Percentiles rank a stretch among this genome's conserved stretches.
phyloP scores from a whole-genome alignment of 2,797 vertebrate genomes.

The Synaphobranchus kaupii region DNA sequence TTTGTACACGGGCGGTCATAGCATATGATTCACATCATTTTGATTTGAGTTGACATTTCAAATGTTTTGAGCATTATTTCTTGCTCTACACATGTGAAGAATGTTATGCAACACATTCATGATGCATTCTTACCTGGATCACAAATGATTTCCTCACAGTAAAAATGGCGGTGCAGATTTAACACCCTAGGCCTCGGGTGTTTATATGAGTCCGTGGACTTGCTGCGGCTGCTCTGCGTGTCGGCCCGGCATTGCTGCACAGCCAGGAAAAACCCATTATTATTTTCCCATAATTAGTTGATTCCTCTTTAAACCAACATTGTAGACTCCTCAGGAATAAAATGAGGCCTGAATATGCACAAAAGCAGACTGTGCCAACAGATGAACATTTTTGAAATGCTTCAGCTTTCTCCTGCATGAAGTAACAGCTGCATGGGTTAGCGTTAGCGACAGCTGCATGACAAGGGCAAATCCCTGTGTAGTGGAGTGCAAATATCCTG shows the following conservation, averaged over 20 bases:
- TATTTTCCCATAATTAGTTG: slow-evolving; percentile 18
- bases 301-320: slow-evolving; percentile 39
- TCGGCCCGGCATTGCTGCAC: too few relatives aligned
- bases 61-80: not conserved
- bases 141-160: slow-evolving; percentile 10
- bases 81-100: slow-evolving; percentile 26
- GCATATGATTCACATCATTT: not conserved
- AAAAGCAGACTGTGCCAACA: slow-evolving; percentile 60
- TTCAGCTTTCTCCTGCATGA: slow-evolving; percentile 53
- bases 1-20: not conserved
- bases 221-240: too few relatives aligned
- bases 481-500: slow-evolving; percentile 46
- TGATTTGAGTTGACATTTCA: not conserved
- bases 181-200: too few relatives aligned
- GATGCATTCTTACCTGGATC: slow-evolving; percentile 48
- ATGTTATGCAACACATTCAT: slow-evolving; percentile 49
- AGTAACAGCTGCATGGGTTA: slow-evolving; percentile 19
- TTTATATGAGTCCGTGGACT: too few relatives aligned
- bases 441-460: slow-evolving; percentile 65
- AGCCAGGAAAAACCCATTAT: not conserved
- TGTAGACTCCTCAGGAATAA: slow-evolving; percentile 52
- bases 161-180: too few relatives aligned
- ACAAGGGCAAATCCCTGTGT: slow-evolving; percentile 56
- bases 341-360: slow-evolving; percentile 54
- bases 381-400: slow-evolving; percentile 63